Base-by-base conservation (phyloP, 64 coral and sea anemone species). In the Stylophora pistillata region DNA sequence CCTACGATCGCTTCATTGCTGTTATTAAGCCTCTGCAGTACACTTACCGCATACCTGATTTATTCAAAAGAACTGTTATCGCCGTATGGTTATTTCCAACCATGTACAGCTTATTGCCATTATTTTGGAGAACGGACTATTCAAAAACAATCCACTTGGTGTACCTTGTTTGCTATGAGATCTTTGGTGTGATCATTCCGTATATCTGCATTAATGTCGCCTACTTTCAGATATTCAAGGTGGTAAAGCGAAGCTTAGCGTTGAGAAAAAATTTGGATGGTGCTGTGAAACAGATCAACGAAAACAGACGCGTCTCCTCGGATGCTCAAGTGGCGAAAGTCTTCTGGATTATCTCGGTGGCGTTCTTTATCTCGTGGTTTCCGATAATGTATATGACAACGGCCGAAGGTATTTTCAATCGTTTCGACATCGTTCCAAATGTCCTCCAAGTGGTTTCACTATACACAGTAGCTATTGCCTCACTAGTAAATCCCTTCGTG, bases 351-450 rank as follows among this genome's bases (percentile, higher is more conserved):
- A 28, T 74, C 3, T 87, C 69, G 0, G 16, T 28, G 1, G n/a
- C 53, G 5, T 87, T 87, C n/a, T 52, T 87, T 3, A 15, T 87
- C 26, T 57, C 28, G 11, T 87, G 85, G 85, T 17, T 87, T 1
- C 85, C 85, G 15, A 57, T 87, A 2, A 11, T 32, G 10, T 77
- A 78, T 30, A 58, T 71, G 14, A 47, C 37, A 4, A 54, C 37
- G 20, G 41, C 27, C 13, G 21, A 34, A 2, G 11, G 5, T 68
- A 6, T 68, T 68, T 68, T 68, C 3, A n/a, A n/a, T 68, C 64
- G 18, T 27, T 55, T 21, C 18, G 57, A 58, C 53, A 55, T 52
- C 47, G 16, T 79, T 56, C 77, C 17, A 15, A 25, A 55, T 9
- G 20, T 25, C 29, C 55, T 23, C 47, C 47, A 13, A 10, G 56